Evolutionary conservation across 2,888 invertebrate species (phyloP), one percentile per base, ranked within the genome.

Genomic region (Zaprionus bogoriensis): DNA sequence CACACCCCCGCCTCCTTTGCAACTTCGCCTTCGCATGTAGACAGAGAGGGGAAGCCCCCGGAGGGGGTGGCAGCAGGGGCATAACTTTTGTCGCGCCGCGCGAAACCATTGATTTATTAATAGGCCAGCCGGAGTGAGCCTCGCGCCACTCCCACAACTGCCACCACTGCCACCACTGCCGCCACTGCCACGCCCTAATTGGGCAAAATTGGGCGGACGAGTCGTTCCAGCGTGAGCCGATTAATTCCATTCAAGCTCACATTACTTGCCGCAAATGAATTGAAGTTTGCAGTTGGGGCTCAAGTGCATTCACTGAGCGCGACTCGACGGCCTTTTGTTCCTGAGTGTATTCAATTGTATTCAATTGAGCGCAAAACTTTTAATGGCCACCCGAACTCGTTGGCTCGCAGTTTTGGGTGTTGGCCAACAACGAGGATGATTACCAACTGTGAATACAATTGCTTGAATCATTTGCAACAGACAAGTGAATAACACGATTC

Each of bases 21-120:
- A n/a, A n/a, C 32, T 7, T 14, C 14, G 12, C 30, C 10, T 3
- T 3, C 6, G 6, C 42, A 12, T 1, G 3, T 10, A 32, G 32
- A 32, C 6, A 14, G 14, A 27, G 27, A 27, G 22, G 20, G 19
- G 7, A 44, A 9, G 6, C 10, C 9, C 14, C 14, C 4, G 32
- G 23, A 7, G 12, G 12, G 10, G 5, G 25, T 6, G n/a, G 10
- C 3, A 17, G 39, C 6, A 10, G 7, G 36, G 44, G 59, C 48
- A 64, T 54, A 82, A 85, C 80, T 86, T 79, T 85, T 69, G 69
- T 58, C 57, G 58, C 55, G 41, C 17, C 68, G 59, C 52, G 63
- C 71, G 53, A 81, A 77, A 75, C 64, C 80, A 80, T 83, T 80
- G 79, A 80, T 80, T 80, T 80, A 80, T 80, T 86, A 83, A 80